These are phyloP conservation scores for Psilanteris sp. DNA, from an alignment of 1,140 invertebrate species.

Conservation along the genomic window DNA sequence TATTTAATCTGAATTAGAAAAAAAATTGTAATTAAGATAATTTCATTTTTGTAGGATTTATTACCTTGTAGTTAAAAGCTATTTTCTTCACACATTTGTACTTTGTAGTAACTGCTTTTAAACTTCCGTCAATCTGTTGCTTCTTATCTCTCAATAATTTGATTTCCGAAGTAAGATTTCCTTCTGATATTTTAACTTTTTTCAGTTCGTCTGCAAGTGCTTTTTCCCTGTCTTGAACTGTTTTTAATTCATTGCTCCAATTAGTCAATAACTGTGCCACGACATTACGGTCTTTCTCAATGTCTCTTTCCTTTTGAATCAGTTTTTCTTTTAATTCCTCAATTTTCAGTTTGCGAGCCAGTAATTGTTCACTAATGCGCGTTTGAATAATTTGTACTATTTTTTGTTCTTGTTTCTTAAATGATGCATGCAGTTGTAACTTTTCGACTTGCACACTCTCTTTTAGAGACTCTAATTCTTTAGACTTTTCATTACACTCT, in stretches of 20 bases:
- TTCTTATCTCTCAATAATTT: constrained; percentile 65
- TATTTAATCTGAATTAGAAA: no score
- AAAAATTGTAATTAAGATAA: no score
- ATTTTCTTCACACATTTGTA: constrained; percentile 69
- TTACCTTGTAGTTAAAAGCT: constrained; percentile 75
- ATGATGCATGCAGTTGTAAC: constrained; percentile 67
- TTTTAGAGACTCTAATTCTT: constrained; percentile 67
- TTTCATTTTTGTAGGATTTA: constrained; percentile 1
- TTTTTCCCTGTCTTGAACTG: constrained; percentile 65
- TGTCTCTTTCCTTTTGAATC: constrained; percentile 63
- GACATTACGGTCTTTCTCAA: constrained; percentile 69
- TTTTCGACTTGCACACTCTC: constrained; percentile 68
- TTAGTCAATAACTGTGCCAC: constrained; percentile 72
- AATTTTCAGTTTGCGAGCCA: constrained; percentile 67
- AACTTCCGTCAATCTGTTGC: constrained; percentile 62
- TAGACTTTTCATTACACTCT: constrained; percentile 67
- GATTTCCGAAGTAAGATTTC: constrained; percentile 59
- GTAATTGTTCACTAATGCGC: constrained; percentile 68
- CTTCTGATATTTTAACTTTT: constrained; percentile 61
- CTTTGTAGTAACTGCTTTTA: constrained; percentile 67
- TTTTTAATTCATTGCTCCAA: constrained; percentile 70
- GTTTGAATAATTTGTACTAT: constrained; percentile 68
- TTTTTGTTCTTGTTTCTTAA: constrained; percentile 70
- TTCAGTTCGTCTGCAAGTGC: constrained; percentile 65
- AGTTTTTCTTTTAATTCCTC: constrained; percentile 56